Conservation (phyloP, 2,888 invertebrate genomes). For the Hetaerina titia region DNA sequence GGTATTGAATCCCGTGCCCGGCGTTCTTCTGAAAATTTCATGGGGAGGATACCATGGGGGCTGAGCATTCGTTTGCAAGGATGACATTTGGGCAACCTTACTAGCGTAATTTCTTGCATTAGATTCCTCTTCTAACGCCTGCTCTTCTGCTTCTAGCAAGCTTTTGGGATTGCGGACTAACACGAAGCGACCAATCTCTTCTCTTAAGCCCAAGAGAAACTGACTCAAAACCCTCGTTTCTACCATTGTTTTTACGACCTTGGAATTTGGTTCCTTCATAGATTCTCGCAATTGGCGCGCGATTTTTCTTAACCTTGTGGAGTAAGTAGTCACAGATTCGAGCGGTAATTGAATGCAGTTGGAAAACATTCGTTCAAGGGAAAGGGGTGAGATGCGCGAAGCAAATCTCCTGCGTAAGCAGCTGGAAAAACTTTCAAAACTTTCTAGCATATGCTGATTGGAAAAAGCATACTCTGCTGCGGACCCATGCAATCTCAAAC, state of each 20-base stretch:
- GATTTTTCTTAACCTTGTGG: no score
- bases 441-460: not conserved
- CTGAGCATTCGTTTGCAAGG: not conserved
- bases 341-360: no score
- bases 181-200: slow-evolving; percentile 21
- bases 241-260: not conserved
- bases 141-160: slow-evolving; percentile 10
- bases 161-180: not conserved
- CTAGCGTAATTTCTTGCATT: not conserved
- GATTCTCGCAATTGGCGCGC: not conserved
- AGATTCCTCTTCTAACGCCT: not conserved
- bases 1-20: not conserved
- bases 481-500: not conserved
- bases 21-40: not conserved
- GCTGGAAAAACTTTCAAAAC: not conserved
- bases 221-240: not conserved
- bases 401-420: not conserved
- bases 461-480: not conserved
- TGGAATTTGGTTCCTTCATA: not conserved
- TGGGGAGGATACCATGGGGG: not conserved
- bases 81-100: not conserved
- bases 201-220: not conserved
- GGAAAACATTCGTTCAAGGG: no score
- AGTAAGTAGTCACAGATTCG: no score
- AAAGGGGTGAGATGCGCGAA: no score